Evolutionary conservation across 2,888 invertebrate genomes (phyloP), one percentile per base, ranked within the genome.

Genomic region (Caenorhabditis sp.): DNA sequence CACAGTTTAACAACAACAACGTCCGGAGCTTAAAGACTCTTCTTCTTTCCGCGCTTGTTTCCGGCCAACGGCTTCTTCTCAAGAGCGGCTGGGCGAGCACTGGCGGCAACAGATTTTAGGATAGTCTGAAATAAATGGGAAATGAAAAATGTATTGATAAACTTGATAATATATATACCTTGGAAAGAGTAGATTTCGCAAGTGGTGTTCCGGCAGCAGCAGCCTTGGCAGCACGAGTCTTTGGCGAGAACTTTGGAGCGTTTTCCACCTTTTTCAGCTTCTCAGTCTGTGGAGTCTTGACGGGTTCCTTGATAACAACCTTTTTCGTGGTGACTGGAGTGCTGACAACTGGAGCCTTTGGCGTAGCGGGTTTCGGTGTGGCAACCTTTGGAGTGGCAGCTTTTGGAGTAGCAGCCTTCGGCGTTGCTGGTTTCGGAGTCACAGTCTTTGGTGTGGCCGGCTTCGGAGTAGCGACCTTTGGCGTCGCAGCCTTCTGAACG

Each of bases 201-300:
- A 40, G 51, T 28, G 81, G 76, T 47, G 80, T 80, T 5, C 58
- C 74, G 24, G 72, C 56, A n/a, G 76, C 81, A 13, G 65, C 67
- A 18, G 77, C 77, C 44, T 81, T 80, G 8, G 62, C 69, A n/a
- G 81, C 76, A 28, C 81, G 64, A 18, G 81, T 81, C 61, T 81
- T 81, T 37, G 81, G 81, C 18, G 81, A 76, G 32, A 81, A 81
- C 44, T 58, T 67, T 11, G 76, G 70, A 1, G 58, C 71, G 18
- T 70, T 56, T 28, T 47, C 56, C 0, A n/a, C 58, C 9, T 22
- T 44, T 11, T 65, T 64, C 13, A 80, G 9, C 26, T 81, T 76
- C 18, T 76, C 53, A 2, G 62, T 68, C n/a, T 69, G 60, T 20
- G 77, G 77, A 22, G 77, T 77, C 56, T 77, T 69, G 55, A 47